phyloP scores from a whole-genome alignment of 1,140 invertebrate species.

The Wasmannia auropunctata region DNA sequence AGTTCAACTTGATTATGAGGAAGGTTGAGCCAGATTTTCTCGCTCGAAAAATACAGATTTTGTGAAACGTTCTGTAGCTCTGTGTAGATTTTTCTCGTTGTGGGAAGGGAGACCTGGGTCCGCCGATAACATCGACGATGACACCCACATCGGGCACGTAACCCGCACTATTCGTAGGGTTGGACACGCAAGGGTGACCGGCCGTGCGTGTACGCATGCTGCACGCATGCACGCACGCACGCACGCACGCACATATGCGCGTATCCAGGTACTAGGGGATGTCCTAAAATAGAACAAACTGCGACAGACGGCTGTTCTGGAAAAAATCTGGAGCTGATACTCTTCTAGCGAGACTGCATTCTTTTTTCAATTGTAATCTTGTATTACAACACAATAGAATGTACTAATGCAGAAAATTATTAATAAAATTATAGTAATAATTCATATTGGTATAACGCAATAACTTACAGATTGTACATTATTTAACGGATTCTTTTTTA shows the following conservation, averaged over 20 bases:
- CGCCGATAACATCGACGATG: slow-evolving; percentile 45
- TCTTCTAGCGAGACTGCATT: neutral
- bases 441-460: neutral
- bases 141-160: slow-evolving; percentile 42
- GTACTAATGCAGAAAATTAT: neutral
- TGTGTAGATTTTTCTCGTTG: slow-evolving; percentile 5
- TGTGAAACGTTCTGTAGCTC: slow-evolving; percentile 8
- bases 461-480: neutral
- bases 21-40: slow-evolving; percentile 20
- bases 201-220: slow-evolving; percentile 34
- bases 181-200: slow-evolving; percentile 40
- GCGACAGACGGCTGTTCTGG: neutral
- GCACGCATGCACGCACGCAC: neutral
- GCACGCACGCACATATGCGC: slow-evolving; percentile 22
- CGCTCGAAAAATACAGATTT: neutral
- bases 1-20: neutral
- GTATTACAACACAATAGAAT: too few species aligned
- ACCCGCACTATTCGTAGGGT: slow-evolving; percentile 3
- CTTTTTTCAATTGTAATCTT: neutral
- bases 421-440: neutral
- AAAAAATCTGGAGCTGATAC: neutral
- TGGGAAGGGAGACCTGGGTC: neutral
- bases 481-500: neutral
- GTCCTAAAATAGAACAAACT: slow-evolving; percentile 38
- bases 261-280: slow-evolving; percentile 16